Evolutionary conservation across 2,113 vertebrate genomes (phyloP), one percentile per base, ranked within the genome.

Genomic region (Apeltes quadracus): DNA sequence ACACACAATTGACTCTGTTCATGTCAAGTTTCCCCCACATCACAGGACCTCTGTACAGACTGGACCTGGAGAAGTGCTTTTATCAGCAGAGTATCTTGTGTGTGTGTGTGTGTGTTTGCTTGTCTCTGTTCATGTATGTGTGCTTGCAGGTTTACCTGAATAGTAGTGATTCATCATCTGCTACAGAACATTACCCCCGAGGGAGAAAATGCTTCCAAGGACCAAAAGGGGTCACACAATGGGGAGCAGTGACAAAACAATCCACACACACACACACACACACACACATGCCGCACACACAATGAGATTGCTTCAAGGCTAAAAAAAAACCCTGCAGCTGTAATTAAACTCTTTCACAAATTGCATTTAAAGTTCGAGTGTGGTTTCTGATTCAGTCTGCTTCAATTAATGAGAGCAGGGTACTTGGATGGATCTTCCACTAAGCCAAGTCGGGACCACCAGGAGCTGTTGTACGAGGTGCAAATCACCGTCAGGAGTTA

Each of bases 401-500:
- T 82, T 81, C 48, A 82, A 76, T 82, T 80, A 81, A 81, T 36
- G 44, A 67, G 13, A 66, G 32, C 15, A 50, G 38, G 46, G 50
- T 44, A 34, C 65, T 83, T 69, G 64, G 77, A 75, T 56, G 53
- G 58, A 75, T 77, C 55, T 57, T 44, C 69, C 23, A 41, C 53
- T 39, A 63, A 69, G 73, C 61, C 39, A 61, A 75, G 51, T 16
- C 23, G 8, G 44, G 32, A 62, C 48, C 65, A 41, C 53, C 46
- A 59, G 55, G 58, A 72, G 66, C 20, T 25, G 67, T 65, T 61
- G 53, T 29, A 59, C 62, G 38, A 76, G 79, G 70, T 72, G 57
- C 74, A 86, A 87, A 85, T 82, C 41, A 79, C 44, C 48, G 55
- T 39, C 55, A 61, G 73, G 79, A 81, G 78, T 83, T 88, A 84